Percentiles rank a stretch among this genome's conserved stretches.
Evolutionary conservation across 2,113 vertebrate genomes (phyloP).

Genomic region (Pelecanus crispus): DNA sequence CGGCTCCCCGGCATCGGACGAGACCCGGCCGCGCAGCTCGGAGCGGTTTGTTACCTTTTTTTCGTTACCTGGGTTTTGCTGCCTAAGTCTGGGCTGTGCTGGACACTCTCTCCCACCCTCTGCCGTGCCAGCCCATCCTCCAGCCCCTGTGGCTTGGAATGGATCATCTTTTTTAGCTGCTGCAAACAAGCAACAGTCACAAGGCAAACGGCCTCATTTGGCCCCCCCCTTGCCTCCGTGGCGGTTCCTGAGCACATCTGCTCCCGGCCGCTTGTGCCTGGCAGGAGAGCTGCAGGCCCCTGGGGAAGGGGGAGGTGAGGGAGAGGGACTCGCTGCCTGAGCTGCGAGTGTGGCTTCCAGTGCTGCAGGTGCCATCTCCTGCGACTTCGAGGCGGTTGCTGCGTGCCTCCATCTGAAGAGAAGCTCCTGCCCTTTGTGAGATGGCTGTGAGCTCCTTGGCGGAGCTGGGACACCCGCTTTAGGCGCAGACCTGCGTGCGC

Average conservation of each 20-base stretch:
- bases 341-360: not conserved
- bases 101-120: not conserved
- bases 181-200: no score
- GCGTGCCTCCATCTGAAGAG: not conserved
- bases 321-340: not conserved
- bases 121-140: not conserved
- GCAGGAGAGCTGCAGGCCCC: not conserved
- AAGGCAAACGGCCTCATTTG: not conserved
- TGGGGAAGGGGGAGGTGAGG: not conserved
- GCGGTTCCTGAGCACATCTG: not conserved
- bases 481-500: not conserved
- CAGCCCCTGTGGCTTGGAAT: not conserved
- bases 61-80: not conserved
- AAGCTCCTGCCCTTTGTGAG: not conserved
- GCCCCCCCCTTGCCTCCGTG: not conserved
- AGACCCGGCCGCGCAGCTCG: rapidly evolving
- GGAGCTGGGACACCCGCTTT: no score
- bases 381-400: not conserved
- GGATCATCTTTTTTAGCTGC: not conserved
- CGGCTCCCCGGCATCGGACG: rapidly evolving
- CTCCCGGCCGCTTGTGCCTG: not conserved
- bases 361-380: not conserved
- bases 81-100: not conserved
- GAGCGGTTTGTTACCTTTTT: rapidly evolving
- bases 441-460: not conserved